Evolutionary conservation across 2,888 invertebrate genomes (phyloP).

Genomic region (Eulithis prunata): DNA sequence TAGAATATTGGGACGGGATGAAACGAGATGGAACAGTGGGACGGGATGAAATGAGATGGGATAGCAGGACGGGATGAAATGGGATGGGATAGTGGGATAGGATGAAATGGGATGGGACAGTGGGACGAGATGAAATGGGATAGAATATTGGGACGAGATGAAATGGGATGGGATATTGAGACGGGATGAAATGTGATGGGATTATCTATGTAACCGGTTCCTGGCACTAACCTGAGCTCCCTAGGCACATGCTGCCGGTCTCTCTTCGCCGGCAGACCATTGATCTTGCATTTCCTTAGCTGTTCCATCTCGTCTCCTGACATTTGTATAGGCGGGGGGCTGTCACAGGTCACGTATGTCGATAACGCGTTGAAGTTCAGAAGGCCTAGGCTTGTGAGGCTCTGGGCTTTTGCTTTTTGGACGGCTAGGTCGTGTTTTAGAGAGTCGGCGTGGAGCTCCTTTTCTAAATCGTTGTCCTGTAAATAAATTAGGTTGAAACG

Average conservation of each 20-base stretch:
- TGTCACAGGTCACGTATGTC: slow-evolving; percentile 90
- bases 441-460: slow-evolving; percentile 73
- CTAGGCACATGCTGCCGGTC: slow-evolving; percentile 88
- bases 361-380: slow-evolving; percentile 82
- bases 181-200: too few species aligned
- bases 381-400: slow-evolving; percentile 67
- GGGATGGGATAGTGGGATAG: too few species aligned
- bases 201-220: too few species aligned
- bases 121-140: too few species aligned
- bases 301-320: slow-evolving; percentile 90
- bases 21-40: too few species aligned
- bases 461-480: slow-evolving; percentile 77
- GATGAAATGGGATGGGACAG: too few species aligned
- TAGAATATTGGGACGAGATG: too few species aligned
- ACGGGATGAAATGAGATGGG: too few species aligned
- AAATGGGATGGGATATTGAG: too few species aligned
- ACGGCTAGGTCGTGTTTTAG: slow-evolving; percentile 60
- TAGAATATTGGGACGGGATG: too few species aligned
- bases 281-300: slow-evolving; percentile 87
- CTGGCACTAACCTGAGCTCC: slow-evolving; percentile 76
- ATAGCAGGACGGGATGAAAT: too few species aligned
- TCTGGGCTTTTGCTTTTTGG: slow-evolving; percentile 69
- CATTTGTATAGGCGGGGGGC: slow-evolving; percentile 92
- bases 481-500: slow-evolving; percentile 1
- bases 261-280: slow-evolving; percentile 88